Conservation (phyloP, 2,888 invertebrate genomes). For the Agrilus biguttatus region DNA sequence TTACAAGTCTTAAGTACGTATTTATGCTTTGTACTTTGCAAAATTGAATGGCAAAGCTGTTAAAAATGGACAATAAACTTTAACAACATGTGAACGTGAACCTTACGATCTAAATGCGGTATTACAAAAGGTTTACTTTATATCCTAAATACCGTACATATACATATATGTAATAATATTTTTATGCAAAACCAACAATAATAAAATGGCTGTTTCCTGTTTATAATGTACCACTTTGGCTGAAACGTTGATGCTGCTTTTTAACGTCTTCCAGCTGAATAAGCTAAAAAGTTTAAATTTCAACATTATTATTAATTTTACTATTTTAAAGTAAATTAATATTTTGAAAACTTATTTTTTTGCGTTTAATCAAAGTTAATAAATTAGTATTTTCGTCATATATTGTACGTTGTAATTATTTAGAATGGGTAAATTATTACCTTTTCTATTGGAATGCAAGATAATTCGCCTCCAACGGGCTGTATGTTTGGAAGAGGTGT, state of each 20-base stretch:
- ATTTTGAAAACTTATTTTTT: too few species aligned
- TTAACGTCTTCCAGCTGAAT: slow-evolving; percentile 55
- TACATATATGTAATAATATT: too few species aligned
- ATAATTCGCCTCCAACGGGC: slow-evolving; percentile 67
- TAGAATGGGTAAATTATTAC: slow-evolving; percentile 18
- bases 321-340: too few species aligned
- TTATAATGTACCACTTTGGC: slow-evolving; percentile 25
- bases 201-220: slow-evolving; percentile 7
- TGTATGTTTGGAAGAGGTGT: slow-evolving; percentile 33
- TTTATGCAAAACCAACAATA: slow-evolving; percentile 1
- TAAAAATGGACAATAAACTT: too few species aligned
- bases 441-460: slow-evolving; percentile 73
- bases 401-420: not conserved
- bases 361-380: too few species aligned
- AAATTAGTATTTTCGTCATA: too few species aligned
- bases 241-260: slow-evolving; percentile 20
- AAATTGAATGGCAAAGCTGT: too few species aligned
- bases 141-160: not conserved
- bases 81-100: too few species aligned
- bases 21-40: too few species aligned
- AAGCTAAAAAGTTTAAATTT: slow-evolving; percentile 29
- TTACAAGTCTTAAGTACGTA: too few species aligned
- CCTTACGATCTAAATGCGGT: too few species aligned
- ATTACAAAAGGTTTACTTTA: too few species aligned
- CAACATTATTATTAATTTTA: not conserved